A percentile compares a stretch with the other conserved stretches of the same genome.
These are phyloP conservation scores for Cheilosia pagana DNA, from an alignment of 2,888 invertebrate genomes.

Conservation along the genomic window DNA sequence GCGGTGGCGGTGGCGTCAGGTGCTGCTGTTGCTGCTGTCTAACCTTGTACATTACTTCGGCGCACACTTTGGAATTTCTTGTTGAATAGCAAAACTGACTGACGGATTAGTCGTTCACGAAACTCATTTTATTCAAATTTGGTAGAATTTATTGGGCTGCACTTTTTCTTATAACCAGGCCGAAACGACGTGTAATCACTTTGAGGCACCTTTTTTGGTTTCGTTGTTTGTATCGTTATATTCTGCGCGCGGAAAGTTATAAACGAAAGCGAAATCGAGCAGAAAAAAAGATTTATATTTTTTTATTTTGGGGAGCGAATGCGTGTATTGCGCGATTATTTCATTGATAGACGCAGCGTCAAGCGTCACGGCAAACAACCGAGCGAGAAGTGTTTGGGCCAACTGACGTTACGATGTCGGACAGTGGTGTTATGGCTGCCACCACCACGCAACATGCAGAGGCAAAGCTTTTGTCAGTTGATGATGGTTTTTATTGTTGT, in stretches of 20 bases:
- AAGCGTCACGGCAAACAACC: slow-evolving; percentile 54
- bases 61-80: slow-evolving; percentile 63
- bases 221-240: slow-evolving; percentile 26
- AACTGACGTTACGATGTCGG: slow-evolving; percentile 66
- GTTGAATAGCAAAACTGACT: slow-evolving; percentile 7
- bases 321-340: slow-evolving; percentile 42
- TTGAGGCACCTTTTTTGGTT: slow-evolving; percentile 33
- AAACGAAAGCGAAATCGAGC: slow-evolving; percentile 68
- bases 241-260: slow-evolving; percentile 29
- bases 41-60: slow-evolving; percentile 67
- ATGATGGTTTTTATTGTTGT: slow-evolving; percentile 30
- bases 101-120: slow-evolving; percentile 52
- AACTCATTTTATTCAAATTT: slow-evolving; percentile 60
- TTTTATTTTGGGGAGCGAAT: slow-evolving; percentile 50
- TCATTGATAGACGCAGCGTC: slow-evolving; percentile 22
- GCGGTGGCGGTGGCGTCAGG: slow-evolving; percentile 49
- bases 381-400: slow-evolving; percentile 69
- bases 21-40: slow-evolving; percentile 51
- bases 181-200: slow-evolving; percentile 15
- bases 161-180: slow-evolving; percentile 20
- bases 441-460: slow-evolving; percentile 42
- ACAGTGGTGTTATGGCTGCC: slow-evolving; percentile 54
- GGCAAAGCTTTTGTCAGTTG: slow-evolving; percentile 47
- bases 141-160: slow-evolving; percentile 51
- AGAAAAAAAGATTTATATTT: not conserved